Base-by-base conservation (phyloP, 2,888 invertebrate genomes). In the Orthosia incerta region DNA sequence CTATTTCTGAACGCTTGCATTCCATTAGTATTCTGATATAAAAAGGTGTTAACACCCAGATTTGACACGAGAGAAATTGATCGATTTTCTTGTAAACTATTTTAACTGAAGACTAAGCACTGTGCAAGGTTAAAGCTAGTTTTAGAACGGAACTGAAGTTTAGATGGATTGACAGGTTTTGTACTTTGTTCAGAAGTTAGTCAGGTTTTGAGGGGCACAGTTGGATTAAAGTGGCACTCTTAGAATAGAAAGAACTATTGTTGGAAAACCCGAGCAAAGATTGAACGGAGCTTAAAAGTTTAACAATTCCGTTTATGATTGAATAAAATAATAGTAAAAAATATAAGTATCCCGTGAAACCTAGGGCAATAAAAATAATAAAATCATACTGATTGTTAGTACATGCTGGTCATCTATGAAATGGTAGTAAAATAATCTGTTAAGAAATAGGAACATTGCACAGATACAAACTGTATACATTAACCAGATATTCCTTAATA, bases 1-100 rank as follows among this genome's bases (percentile, higher is more conserved):
- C 79, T 86, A 85, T 86, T 85, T 77, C 70, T 51, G 84, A 71
- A 72, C 71, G 82, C 82, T 80, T 79, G 71, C 75, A 76, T 86
- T 78, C 74, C 83, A 85, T 86, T 85, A 87, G 57, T 46, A 53
- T 23, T 55, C 56, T 57, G 66, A 62, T 80, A 45, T 48, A 79
- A 69, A 61, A 23, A 48, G 53, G 65, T 76, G 74, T 79, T 78
- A 73, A 74, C 56, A 67, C 46, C 39, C 23, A 56, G 15, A 15
- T 50, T 50, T 26, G 79, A 55, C 53, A 79, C 16, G 20, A 56
- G 13, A 55, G 5, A 64, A 53, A 83, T 62, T 51, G 55, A 75
- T 64, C 15, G 60, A 31, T 61, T 67, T 74, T 83, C 26, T 66
- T 79, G 13, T 79, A 71, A 67, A 68, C 82, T 64, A 46, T 67